Base-by-base conservation (phyloP, 1,140 invertebrate genomes). In the Battus philenor region DNA sequence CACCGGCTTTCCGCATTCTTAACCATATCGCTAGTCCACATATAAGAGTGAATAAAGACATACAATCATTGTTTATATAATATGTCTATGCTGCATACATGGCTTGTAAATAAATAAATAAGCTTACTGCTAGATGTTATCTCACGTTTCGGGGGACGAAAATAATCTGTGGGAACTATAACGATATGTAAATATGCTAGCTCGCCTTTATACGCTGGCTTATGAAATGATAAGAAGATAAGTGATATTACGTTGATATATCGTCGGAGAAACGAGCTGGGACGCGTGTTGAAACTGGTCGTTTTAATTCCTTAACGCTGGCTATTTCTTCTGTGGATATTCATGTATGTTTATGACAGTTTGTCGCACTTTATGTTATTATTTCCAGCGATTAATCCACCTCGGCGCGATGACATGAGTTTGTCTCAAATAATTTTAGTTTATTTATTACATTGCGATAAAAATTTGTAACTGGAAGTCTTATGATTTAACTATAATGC, bases 181-280 rank as follows among this genome's bases (percentile, higher is more conserved):
- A 36, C 9, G 16, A 36, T 22, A 36, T 36, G 33, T 3, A 36
- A 36, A 18, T 36, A 16, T 7, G n/a, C 33, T 36, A 36, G 33
- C 33, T 36, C 16, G 15, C n/a, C 16, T 22, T 36, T 18, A 33
- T 4, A 10, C 9, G 9, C 26, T 9, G 9, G 1, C 1, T 33
- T 33, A 33, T 33, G 15, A 8, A 33, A 33, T 33, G 31, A 33
- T 33, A 36, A 20, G n/a, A n/a, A n/a, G n/a, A n/a, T n/a, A n/a
- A n/a, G n/a, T n/a, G n/a, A n/a, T n/a, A n/a, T n/a, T n/a, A n/a
- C n/a, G n/a, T n/a, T n/a, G n/a, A n/a, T n/a, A n/a, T n/a, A n/a
- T n/a, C n/a, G n/a, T 7, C 9, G 6, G 9, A 10, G 10, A 20
- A 36, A 36, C 16, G 15, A 36, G 16, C 33, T 17, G 16, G 20